Conservation (phyloP, 2,888 invertebrate species). For the Rotaria sp. region DNA sequence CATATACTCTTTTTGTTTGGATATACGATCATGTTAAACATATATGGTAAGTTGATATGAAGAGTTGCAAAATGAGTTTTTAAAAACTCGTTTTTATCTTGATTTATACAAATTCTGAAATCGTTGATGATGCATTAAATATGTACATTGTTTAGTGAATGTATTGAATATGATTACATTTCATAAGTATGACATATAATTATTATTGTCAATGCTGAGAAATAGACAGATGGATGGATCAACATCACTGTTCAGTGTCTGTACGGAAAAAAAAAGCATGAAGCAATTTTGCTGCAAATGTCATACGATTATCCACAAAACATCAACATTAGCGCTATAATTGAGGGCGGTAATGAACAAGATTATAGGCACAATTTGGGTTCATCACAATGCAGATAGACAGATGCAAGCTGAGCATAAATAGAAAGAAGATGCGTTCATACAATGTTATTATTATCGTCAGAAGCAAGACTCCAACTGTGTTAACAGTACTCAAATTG, state of each 20-base stretch:
- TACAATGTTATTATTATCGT: neutral
- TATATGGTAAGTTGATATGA: neutral
- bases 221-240: too few species aligned
- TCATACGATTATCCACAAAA: neutral
- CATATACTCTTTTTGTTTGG: neutral
- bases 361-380: neutral
- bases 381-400: neutral
- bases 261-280: too few species aligned
- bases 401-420: neutral
- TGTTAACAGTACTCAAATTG: neutral
- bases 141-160: too few species aligned
- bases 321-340: neutral
- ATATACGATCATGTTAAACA: neutral
- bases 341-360: neutral
- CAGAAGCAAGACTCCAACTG: neutral
- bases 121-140: too few species aligned
- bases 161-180: too few species aligned
- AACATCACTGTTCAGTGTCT: too few species aligned
- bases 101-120: too few species aligned
- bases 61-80: too few species aligned
- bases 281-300: neutral
- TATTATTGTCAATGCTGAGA: too few species aligned
- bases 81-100: too few species aligned
- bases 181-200: too few species aligned
- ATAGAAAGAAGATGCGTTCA: neutral